Base-by-base conservation (phyloP, 1,140 invertebrate genomes). In the Riptortus pedestris region DNA sequence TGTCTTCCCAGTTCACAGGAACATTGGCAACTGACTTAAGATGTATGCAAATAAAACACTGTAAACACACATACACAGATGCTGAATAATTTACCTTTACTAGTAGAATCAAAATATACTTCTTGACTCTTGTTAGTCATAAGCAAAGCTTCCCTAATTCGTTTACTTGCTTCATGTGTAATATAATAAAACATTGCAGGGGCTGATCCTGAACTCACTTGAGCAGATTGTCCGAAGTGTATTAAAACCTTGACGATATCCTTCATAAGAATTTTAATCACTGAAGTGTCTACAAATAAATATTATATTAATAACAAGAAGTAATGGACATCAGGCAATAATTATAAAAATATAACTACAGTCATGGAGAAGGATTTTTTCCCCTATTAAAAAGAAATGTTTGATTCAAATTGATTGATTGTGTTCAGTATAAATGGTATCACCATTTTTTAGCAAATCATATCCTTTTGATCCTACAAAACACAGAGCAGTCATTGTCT, bases 171-270 rank as follows among this genome's bases (percentile, higher is more conserved):
- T 33, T 73, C 77, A 52, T 79, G 78, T 62, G 81, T 81, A 26
- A 85, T 82, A 69, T 90, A 88, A 69, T 91, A 80, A 75, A 91
- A 90, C 60, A 93, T 74, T 2, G 91, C 82, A 2, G 87, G 85
- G 71, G 87, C 77, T 11, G 75, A 73, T 16, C 14, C 16, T 9
- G 51, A 55, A 7, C 0, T 2, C 5, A 38, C 5, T 38, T 38
- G 31, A 7, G 5, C 31, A 7, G 31, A 38, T 71, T 84, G 85
- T 5, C 83, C 82, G 76, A 88, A 87, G 77, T 88, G 84, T 57
- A 82, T 80, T 66, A 88, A 75, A 63, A 88, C 79, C 75, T 84
- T 87, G 1, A 88, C 78, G 52, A 90, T 80, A 70, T 87, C 81
- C 60, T 75, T 75, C 47, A 78, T 82, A 69, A 80, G 77, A 12